phyloP scores from a whole-genome alignment of 2,888 invertebrate genomes.

The Agrilus biguttatus region DNA sequence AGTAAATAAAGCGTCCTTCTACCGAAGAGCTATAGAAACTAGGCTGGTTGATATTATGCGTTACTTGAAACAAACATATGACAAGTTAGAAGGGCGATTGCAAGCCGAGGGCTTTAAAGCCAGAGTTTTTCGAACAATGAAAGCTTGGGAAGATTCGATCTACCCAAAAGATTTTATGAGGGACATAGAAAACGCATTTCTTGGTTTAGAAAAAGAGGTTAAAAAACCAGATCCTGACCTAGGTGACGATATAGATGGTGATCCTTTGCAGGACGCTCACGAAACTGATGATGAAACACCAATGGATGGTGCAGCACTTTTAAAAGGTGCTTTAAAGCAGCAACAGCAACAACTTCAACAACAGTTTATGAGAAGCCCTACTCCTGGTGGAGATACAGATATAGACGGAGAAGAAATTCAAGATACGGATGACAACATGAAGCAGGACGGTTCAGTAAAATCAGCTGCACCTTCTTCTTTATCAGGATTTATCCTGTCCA shows the following conservation, averaged over 20 bases:
- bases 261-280: slow-evolving; percentile 39
- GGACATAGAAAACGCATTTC: slow-evolving; percentile 76
- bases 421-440: slow-evolving; percentile 6
- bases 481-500: slow-evolving; percentile 75
- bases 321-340: slow-evolving; percentile 52
- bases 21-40: slow-evolving; percentile 71
- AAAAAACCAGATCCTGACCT: slow-evolving; percentile 25
- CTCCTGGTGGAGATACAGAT: slow-evolving; percentile 34
- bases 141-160: slow-evolving; percentile 97
- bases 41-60: slow-evolving; percentile 66
- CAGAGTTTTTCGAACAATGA: slow-evolving; percentile 74
- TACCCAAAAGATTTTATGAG: slow-evolving; percentile 88
- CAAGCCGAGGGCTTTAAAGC: slow-evolving; percentile 95
- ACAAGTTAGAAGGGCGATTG: slow-evolving; percentile 63
- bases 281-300: slow-evolving; percentile 47
- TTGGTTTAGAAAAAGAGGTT: slow-evolving; percentile 51
- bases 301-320: slow-evolving; percentile 67
- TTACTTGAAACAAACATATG: slow-evolving; percentile 56
- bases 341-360: slow-evolving; percentile 7
- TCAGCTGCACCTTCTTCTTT: slow-evolving; percentile 28
- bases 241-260: slow-evolving; percentile 56
- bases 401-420: slow-evolving; percentile 38
- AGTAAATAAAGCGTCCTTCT: slow-evolving; percentile 91
- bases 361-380: slow-evolving; percentile 18
- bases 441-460: slow-evolving; percentile 16